Base-by-base conservation (phyloP, 2,888 invertebrate genomes). In the Nomada goodeniana region DNA sequence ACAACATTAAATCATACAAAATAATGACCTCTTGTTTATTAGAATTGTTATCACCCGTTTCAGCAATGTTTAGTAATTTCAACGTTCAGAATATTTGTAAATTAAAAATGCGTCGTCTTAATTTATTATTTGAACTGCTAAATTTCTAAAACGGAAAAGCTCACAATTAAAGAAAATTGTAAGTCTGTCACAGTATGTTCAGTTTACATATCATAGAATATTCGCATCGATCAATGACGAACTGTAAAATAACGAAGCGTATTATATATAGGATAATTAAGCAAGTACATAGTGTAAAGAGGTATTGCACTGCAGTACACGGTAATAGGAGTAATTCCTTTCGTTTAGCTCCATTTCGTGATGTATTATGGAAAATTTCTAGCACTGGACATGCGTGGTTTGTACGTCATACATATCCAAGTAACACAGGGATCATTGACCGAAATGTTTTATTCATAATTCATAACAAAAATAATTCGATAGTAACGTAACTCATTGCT, bases 361-460 rank as follows among this genome's bases (percentile, higher is more conserved):
- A 59, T 78, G 69, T 50, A 77, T 72, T 78, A 84, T 86, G 86
- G 75, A 84, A 87, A 87, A 74, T 78, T 68, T 81, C 75, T 59
- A 68, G 52, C 50, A 50, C 60, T 47, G 61, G 47, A 69, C 81
- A 64, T 76, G 83, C 76, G 73, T 82, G 71, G n/a, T 63, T 47
- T 47, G n/a, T 59, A 64, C 59, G 55, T 76, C 20, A 11, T 60
- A 64, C 63, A 68, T 65, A 47, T 15, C 47, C 15, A 60, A 59
- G 61, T 36, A 53, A 72, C 29, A 55, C 13, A 15, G 69, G 80
- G 77, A 64, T 76, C 71, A 47, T 67, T 75, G 86, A 71, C 61
- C 79, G 59, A 26, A n/a, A 85, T 81, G 85, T 86, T 83, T 86
- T 85, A 87, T 87, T 85, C 85, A 87, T 85, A 72, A 61, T 74